Conservation (phyloP, 2,888 invertebrate genomes). For the Nephrotoma appendiculata region DNA sequence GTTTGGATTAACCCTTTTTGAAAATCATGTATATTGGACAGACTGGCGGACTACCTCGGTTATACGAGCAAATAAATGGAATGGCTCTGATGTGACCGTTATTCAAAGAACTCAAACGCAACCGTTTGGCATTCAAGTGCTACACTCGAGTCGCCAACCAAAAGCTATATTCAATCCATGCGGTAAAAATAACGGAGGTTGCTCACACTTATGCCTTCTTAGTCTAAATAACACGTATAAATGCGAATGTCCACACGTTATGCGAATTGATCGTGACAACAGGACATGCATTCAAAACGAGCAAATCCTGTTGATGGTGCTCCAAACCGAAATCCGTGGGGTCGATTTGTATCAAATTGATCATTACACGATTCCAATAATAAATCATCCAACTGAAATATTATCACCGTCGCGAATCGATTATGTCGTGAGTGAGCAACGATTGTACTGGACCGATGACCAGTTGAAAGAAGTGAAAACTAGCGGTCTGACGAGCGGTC, state of each 20-base stretch:
- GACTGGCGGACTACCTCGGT: slow-evolving; percentile 86
- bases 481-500: slow-evolving; percentile 49
- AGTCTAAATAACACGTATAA: slow-evolving; percentile 43
- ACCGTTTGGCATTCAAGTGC: slow-evolving; percentile 79
- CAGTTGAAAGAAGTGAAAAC: slow-evolving; percentile 60
- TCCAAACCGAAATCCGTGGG: slow-evolving; percentile 65
- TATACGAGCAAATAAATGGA: slow-evolving; percentile 77
- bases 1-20: slow-evolving; percentile 76
- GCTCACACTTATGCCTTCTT: slow-evolving; percentile 69
- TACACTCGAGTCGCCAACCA: slow-evolving; percentile 64
- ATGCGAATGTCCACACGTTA: slow-evolving; percentile 80
- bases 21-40: slow-evolving; percentile 82
- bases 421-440: slow-evolving; percentile 46
- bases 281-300: slow-evolving; percentile 51
- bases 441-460: slow-evolving; percentile 65
- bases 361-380: slow-evolving; percentile 68
- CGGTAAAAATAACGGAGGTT: slow-evolving; percentile 52
- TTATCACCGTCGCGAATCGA: slow-evolving; percentile 56
- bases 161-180: slow-evolving; percentile 45
- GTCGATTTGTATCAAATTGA: slow-evolving; percentile 62
- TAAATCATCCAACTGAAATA: slow-evolving; percentile 38
- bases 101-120: slow-evolving; percentile 73
- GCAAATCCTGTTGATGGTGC: slow-evolving; percentile 60
- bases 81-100: slow-evolving; percentile 59
- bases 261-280: slow-evolving; percentile 53